phyloP scores from a whole-genome alignment of 2,888 invertebrate genomes.

The Lypha dubia region DNA sequence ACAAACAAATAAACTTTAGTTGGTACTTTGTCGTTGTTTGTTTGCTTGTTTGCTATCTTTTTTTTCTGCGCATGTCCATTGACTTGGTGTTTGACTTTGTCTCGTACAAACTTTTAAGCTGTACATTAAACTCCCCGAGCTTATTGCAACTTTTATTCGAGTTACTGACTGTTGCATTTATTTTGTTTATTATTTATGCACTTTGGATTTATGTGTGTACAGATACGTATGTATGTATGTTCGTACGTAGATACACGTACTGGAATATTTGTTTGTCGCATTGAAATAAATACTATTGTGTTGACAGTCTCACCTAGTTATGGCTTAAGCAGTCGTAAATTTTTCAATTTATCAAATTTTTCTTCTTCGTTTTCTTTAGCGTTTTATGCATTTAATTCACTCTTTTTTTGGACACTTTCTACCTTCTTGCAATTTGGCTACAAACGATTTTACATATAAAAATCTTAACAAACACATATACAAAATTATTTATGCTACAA shows the following conservation, averaged over 20 bases:
- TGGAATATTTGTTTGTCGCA: slow-evolving; percentile 39
- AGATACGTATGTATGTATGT: no score
- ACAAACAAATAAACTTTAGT: slow-evolving; percentile 49
- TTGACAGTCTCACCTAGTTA: slow-evolving; percentile 69
- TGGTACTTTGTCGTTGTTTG: slow-evolving; percentile 34
- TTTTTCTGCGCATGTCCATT: slow-evolving; percentile 32
- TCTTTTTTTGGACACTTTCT: slow-evolving; percentile 66
- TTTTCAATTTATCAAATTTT: slow-evolving; percentile 67
- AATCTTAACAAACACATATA: slow-evolving; percentile 39
- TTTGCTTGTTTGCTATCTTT: not conserved
- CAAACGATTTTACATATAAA: slow-evolving; percentile 30
- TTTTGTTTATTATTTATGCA: slow-evolving; percentile 39
- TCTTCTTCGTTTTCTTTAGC: slow-evolving; percentile 25
- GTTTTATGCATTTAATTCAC: slow-evolving; percentile 52
- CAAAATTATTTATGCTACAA: slow-evolving; percentile 37
- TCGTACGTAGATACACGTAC: slow-evolving; percentile 17
- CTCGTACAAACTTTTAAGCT: slow-evolving; percentile 24
- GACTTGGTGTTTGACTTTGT: slow-evolving; percentile 54
- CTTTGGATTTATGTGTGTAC: slow-evolving; percentile 12
- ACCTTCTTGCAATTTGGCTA: slow-evolving; percentile 53
- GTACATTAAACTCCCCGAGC: slow-evolving; percentile 25
- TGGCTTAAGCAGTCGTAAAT: slow-evolving; percentile 66
- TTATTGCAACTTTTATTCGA: slow-evolving; percentile 36
- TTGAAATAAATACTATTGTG: slow-evolving; percentile 56
- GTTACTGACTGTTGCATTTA: slow-evolving; percentile 34